These are phyloP conservation scores for Scaptomyza hsui DNA, from an alignment of 1,140 invertebrate species.

Conservation along the genomic window DNA sequence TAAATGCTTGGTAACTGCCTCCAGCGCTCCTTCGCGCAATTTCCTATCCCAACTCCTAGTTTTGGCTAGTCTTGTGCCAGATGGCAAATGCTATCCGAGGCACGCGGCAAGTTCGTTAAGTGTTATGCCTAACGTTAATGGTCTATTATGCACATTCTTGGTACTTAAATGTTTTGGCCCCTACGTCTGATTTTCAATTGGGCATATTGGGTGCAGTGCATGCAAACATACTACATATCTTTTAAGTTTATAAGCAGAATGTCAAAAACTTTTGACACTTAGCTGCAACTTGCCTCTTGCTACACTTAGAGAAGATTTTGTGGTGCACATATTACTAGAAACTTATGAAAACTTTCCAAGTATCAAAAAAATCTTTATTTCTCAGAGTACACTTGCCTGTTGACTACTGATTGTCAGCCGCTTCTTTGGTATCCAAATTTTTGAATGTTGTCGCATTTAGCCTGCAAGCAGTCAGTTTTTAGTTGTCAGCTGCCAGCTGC, in stretches of 20 bases:
- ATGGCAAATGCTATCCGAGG: slow-evolving; percentile 14
- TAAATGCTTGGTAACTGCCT: slow-evolving; percentile 1
- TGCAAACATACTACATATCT: not conserved
- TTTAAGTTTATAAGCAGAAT: slow-evolving; percentile 12
- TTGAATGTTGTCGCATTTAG: slow-evolving; percentile 7
- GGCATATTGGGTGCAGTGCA: not conserved
- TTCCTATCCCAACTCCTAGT: too few relatives aligned
- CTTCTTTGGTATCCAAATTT: not conserved
- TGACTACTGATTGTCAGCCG: not conserved
- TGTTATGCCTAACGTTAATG: slow-evolving; percentile 3
- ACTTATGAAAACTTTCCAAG: too few relatives aligned
- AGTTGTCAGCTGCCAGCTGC: slow-evolving; percentile 14
- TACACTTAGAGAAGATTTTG: not conserved
- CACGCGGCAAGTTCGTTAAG: slow-evolving; percentile 7
- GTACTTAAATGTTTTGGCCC: slow-evolving; percentile 1
- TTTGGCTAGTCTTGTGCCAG: slow-evolving; percentile 23
- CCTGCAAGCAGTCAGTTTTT: slow-evolving; percentile 9
- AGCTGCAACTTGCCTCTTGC: not conserved
- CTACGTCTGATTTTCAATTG: slow-evolving; percentile 7
- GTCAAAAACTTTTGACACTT: slow-evolving; percentile 33
- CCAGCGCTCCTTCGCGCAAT: too few relatives aligned
- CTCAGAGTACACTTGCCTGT: not conserved
- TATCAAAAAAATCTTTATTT: too few relatives aligned
- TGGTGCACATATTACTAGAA: too few relatives aligned
- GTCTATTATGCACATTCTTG: slow-evolving; percentile 4